Evolutionary conservation across 1,140 invertebrate species (phyloP).

Genomic region (Aphelinus atriplicis): DNA sequence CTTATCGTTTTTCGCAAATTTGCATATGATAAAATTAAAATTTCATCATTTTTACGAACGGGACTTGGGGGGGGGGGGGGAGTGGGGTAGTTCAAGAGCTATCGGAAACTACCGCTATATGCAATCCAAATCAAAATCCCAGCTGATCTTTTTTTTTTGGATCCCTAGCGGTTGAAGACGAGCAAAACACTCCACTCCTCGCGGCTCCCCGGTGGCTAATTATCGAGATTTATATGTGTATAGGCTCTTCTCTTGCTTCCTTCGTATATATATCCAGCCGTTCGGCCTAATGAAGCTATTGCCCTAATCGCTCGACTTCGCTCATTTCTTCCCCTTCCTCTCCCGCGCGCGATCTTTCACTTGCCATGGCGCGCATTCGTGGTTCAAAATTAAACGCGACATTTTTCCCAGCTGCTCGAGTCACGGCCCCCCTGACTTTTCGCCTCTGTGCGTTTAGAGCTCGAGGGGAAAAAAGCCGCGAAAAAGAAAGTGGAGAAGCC

Average conservation of each 20-base stretch:
- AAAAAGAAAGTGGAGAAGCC: too few relatives aligned
- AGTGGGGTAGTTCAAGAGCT: not conserved
- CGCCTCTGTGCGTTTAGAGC: not conserved
- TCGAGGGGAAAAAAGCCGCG: not conserved
- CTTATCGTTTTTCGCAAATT: too few relatives aligned
- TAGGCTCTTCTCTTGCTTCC: conserved; percentile 7
- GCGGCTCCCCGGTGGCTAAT: conserved; percentile 37
- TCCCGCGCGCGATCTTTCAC: too few relatives aligned
- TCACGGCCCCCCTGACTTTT: not conserved
- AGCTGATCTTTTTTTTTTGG: too few relatives aligned
- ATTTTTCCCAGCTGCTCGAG: too few relatives aligned
- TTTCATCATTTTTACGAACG: too few relatives aligned
- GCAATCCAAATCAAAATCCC: too few relatives aligned
- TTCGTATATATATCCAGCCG: not conserved
- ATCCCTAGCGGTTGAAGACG: too few relatives aligned
- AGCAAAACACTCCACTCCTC: conserved; percentile 15
- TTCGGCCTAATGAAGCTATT: conserved; percentile 40
- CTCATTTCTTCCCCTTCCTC: not conserved
- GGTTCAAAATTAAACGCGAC: not conserved
- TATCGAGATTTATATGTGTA: conserved; percentile 40
- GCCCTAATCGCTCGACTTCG: conserved; percentile 16
- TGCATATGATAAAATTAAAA: too few relatives aligned
- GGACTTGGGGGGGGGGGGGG: too few relatives aligned
- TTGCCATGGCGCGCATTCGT: conserved; percentile 1
- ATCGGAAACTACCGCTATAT: too few relatives aligned